Evolutionary conservation across 2,888 invertebrate species (phyloP).

Genomic region (Teinopalpus imperialis): DNA sequence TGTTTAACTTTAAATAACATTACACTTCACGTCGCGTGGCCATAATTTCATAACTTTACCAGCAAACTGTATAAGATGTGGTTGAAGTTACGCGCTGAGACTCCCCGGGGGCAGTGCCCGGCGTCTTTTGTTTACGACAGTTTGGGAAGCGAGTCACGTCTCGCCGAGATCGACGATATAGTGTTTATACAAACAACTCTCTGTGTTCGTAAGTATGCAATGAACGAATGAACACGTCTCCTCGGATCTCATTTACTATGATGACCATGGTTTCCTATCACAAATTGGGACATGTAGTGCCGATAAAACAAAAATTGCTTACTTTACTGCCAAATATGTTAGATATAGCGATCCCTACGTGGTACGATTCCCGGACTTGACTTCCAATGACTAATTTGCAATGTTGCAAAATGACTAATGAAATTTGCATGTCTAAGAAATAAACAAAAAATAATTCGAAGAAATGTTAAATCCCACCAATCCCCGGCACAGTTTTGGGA

Average conservation of each 20-base stretch:
- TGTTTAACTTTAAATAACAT: no score
- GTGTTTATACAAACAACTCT: conserved; percentile 21
- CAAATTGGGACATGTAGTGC: not conserved
- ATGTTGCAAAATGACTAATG: no score
- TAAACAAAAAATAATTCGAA: no score
- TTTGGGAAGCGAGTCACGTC: conserved; percentile 27
- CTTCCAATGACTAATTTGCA: no score
- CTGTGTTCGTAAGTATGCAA: conserved; percentile 7
- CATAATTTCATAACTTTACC: conserved; percentile 1
- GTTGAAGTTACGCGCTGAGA: not conserved
- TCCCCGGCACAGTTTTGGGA: no score
- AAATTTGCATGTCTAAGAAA: no score
- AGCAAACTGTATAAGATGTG: conserved; percentile 3
- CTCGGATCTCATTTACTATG: not conserved
- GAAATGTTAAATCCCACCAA: no score
- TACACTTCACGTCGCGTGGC: not conserved
- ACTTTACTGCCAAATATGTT: no score
- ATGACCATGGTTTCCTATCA: not conserved
- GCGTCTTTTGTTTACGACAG: conserved; percentile 18
- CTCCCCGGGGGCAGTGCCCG: conserved; percentile 16
- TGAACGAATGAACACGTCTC: conserved; percentile 14
- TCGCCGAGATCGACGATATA: conserved; percentile 25
- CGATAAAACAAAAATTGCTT: no score
- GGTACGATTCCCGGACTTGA: no score
- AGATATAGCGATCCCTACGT: no score